Evolutionary conservation across 1,140 invertebrate genomes (phyloP), one percentile per base, ranked within the genome.

Genomic region (Penaeus chinensis): DNA sequence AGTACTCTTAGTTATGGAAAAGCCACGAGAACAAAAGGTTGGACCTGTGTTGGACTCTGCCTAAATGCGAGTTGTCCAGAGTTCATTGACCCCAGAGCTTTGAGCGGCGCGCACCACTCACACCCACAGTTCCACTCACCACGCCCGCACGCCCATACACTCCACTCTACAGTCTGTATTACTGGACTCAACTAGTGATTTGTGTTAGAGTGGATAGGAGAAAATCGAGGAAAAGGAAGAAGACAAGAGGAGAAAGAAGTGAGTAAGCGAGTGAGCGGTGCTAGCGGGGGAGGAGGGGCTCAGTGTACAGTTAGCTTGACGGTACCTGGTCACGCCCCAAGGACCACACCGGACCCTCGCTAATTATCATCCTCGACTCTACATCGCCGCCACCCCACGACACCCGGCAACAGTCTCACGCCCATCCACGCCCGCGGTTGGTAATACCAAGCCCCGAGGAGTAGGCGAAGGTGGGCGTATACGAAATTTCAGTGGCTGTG

Each of bases 51-150:
- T 37, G 32, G 84, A 71, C 65, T 37, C 77, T 22, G 13, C n/a
- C 22, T 32, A 42, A 32, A 61, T 71, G 85, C 63, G 78, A 87
- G 80, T 27, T 77, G 65, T 54, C 60, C 37, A 85, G 78, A 79
- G 85, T 87, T 87, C 85, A 87, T 87, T 87, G 85, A 87, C 85
- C 85, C 85, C 77, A 60, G 69, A 82, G 79, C 85, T 77, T 27
- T 74, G 85, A 81, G 85, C 79, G 27, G 85, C 80, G 85, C 80
- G 85, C 80, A 82, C 78, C 85, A 86, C 85, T 62, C 62, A 82
- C 85, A 82, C 65, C 78, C 85, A 71, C 79, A n/a, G 65, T 81
- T 61, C 47, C 85, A 74, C 80, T 81, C 79, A 82, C 85, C 80
- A 85, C 85, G 85, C 85, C 79, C 85, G 85, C 85, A 81, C 85